Conservation (phyloP, 2,797 vertebrate genomes). For the Orientallactaga sibirica region DNA sequence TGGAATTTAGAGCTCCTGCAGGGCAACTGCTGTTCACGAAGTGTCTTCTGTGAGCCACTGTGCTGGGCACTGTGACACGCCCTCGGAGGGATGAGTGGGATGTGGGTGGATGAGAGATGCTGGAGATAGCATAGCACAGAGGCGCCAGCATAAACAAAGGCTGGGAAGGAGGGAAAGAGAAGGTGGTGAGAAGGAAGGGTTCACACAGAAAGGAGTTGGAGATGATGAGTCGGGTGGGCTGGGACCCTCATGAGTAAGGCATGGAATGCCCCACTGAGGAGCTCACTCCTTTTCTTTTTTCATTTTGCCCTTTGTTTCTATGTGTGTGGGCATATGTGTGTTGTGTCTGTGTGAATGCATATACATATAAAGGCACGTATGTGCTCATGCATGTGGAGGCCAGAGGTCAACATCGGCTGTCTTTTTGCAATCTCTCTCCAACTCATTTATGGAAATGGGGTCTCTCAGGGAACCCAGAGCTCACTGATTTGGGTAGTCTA, state of each 20-base stretch:
- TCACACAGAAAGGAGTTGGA: neutral
- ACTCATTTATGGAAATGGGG: too few species aligned
- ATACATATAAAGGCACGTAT: too few species aligned
- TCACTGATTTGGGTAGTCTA: too few species aligned
- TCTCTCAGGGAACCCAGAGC: too few species aligned
- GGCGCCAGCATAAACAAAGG: neutral
- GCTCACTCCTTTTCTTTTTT: neutral
- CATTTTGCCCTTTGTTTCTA: too few species aligned
- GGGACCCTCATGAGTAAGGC: rapidly evolving
- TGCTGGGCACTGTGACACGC: neutral
- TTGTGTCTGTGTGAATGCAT: too few species aligned
- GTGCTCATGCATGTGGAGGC: too few species aligned
- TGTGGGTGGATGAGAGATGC: neutral
- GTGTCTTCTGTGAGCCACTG: neutral
- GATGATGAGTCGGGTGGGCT: neutral
- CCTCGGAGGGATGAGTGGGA: neutral
- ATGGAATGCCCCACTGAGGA: neutral
- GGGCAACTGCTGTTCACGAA: neutral
- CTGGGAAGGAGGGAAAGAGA: neutral
- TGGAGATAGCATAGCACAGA: neutral
- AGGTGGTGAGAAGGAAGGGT: neutral
- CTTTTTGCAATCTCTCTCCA: too few species aligned
- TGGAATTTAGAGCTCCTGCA: neutral
- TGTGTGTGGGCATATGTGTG: too few species aligned
- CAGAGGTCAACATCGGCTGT: too few species aligned